phyloP scores from a whole-genome alignment of 2,888 invertebrate species.

The Elmis aenea region DNA sequence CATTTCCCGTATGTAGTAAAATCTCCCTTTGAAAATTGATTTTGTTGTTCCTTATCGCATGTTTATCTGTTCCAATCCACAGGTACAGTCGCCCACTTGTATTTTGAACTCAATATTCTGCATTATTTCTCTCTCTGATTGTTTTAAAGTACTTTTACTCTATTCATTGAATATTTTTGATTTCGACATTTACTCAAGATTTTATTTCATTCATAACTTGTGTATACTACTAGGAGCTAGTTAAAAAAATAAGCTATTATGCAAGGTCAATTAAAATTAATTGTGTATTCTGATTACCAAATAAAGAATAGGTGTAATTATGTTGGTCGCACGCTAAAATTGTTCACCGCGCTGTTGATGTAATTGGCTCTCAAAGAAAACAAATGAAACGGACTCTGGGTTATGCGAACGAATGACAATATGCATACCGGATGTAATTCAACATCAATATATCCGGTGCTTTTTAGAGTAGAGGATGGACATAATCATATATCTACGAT shows the following conservation, averaged over 20 bases:
- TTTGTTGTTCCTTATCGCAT: constrained; percentile 17
- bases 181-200: constrained; percentile 17
- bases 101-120: constrained; percentile 12
- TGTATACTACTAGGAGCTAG: background rate
- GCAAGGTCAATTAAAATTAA: constrained; percentile 10
- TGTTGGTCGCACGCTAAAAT: constrained; percentile 4
- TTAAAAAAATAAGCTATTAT: constrained; percentile 10
- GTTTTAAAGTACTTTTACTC: constrained; percentile 29
- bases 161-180: constrained; percentile 33
- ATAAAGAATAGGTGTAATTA: constrained; percentile 3
- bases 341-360: constrained; percentile 1
- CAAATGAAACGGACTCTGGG: constrained; percentile 1
- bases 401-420: background rate
- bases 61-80: constrained; percentile 34
- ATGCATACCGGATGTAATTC: constrained; percentile 16
- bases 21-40: no score
- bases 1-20: no score
- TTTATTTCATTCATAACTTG: constrained; percentile 23
- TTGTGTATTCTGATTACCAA: constrained; percentile 3
- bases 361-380: constrained; percentile 3
- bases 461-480: constrained; percentile 15
- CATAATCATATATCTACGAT: no score
- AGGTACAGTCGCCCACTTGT: constrained; percentile 33
- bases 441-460: constrained; percentile 17
- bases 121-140: constrained; percentile 21